Evolutionary conservation across 1,140 invertebrate species (phyloP).

Genomic region (Ceratosolen solmsi): DNA sequence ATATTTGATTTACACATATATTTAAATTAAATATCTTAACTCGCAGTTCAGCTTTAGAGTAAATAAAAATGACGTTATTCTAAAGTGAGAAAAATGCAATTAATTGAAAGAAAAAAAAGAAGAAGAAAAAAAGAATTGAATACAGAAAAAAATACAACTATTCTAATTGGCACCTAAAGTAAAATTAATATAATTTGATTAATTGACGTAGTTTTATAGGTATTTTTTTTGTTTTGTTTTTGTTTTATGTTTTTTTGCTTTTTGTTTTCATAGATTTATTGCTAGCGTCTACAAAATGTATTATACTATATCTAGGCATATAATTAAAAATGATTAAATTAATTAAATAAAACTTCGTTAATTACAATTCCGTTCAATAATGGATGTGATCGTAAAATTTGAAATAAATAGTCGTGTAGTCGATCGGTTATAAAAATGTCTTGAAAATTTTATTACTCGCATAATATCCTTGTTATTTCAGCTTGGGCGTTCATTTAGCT

Average conservation of each 20-base stretch:
- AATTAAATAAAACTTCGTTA: constrained; percentile 42
- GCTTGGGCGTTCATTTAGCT: constrained; percentile 23
- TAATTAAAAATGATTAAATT: constrained; percentile 20
- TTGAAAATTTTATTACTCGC: constrained; percentile 52
- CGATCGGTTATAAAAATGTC: constrained; percentile 48
- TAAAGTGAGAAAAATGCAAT: constrained; percentile 25
- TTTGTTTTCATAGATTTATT: too few species aligned
- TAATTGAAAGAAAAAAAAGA: background rate
- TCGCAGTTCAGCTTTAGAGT: constrained; percentile 39
- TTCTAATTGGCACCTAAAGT: constrained; percentile 46
- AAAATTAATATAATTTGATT: constrained; percentile 51
- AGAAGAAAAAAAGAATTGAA: constrained; percentile 35
- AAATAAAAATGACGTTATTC: constrained; percentile 22
- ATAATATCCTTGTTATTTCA: constrained; percentile 44
- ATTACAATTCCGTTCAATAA: constrained; percentile 23
- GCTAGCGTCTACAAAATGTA: constrained; percentile 10
- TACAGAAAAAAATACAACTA: constrained; percentile 21
- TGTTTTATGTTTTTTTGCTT: too few species aligned
- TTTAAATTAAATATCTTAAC: constrained; percentile 45
- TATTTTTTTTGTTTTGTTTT: background rate
- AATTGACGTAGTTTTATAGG: constrained; percentile 38
- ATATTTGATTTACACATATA: constrained; percentile 38
- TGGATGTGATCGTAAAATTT: constrained; percentile 26
- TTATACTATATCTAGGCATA: constrained; percentile 5
- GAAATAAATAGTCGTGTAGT: constrained; percentile 41